Base-by-base conservation (phyloP, 2,797 vertebrate species). In the Poliocrania exsul region DNA sequence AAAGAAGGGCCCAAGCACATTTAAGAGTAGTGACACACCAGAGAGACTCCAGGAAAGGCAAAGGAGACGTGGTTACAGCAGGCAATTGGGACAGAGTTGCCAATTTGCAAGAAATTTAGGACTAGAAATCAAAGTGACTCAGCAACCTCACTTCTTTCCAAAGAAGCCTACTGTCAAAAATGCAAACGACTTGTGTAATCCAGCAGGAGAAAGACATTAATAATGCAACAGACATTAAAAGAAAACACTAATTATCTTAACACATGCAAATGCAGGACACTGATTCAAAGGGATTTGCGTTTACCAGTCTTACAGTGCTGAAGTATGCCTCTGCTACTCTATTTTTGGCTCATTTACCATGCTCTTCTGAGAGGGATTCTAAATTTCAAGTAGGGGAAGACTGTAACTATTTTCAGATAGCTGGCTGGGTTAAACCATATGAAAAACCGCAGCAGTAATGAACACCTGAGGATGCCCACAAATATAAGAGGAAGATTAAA, bases 331-430 rank as follows among this genome's bases (percentile, higher is more conserved):
- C 54, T 46, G 47, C 54, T 37, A 17, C 54, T 71, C 62, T 71
- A 6, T 73, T 60, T 86, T 12, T 71, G 62, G 25, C 77, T 92
- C 38, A 20, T 25, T 23, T 46, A 67, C 15, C 21, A 61, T n/a
- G 9, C 24, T 65, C 40, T 78, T 85, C 67, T 38, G 19, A 62
- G 21, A 60, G 38, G 12, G 62, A 64, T 58, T 86, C 65, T 47
- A 73, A 82, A 66, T 58, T 88, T 78, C 62, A 86, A 86, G 58
- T 29, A 88, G 38, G 29, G 17, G 54, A 84, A 46, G 61, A 81
- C 65, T 16, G 5, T 10, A 38, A 31, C 24, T 53, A 56, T 64
- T 86, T 90, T 78, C 33, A 60, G 31, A 33, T 4, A n/a, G 40
- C 23, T 50, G 38, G 18, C 54, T 53, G 33, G 35, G 25, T 64